Base-by-base conservation (phyloP, 2,797 vertebrate species). In the Aplochiton taeniatus region DNA sequence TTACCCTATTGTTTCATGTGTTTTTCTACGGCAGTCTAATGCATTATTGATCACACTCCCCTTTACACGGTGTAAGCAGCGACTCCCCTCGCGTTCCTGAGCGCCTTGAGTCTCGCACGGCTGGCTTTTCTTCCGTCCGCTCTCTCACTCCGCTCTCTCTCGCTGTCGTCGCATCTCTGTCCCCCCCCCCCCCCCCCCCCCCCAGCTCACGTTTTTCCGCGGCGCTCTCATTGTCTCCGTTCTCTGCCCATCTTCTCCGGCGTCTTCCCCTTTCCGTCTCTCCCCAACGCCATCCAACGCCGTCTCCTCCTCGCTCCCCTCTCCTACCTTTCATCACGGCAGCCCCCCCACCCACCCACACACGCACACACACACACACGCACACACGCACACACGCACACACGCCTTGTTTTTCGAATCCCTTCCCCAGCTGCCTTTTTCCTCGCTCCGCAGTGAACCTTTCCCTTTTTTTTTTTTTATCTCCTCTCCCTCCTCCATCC, bases 41-140 rank as follows among this genome's bases (percentile, higher is more conserved):
- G 85, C 87, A 90, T 91, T 93, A 91, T 92, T 91, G 87, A 92
- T 92, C 79, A 73, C 78, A 78, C 74, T 83, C n/a, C 31, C 31
- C 6, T 83, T 89, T 85, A 87, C 78, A 79, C 76, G 76, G 77
- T 83, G 85, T 88, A 87, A 87, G 85, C 80, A 73, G 77, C 70
- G 72, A 61, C 74, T 82, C 58, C 53, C 79, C 76, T 66, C 77
- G 77, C 80, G 81, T 84, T 82, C 55, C 47, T 63, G 60, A 81
- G 73, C 72, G 68, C 70, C 61, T 55, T 53, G 68, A 43, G 75
- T 61, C 80, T 51, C 16, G 54, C 43, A 51, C 65, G 53, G 57
- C 31, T 31, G 57, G 63, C 65, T n/a, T n/a, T n/a, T n/a, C n/a
- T n/a, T n/a, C n/a, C n/a, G n/a, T 61, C 59, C 18, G 61, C n/a